Base-by-base conservation (phyloP, 2,797 vertebrate species). In the Phoeniculus purpureus region DNA sequence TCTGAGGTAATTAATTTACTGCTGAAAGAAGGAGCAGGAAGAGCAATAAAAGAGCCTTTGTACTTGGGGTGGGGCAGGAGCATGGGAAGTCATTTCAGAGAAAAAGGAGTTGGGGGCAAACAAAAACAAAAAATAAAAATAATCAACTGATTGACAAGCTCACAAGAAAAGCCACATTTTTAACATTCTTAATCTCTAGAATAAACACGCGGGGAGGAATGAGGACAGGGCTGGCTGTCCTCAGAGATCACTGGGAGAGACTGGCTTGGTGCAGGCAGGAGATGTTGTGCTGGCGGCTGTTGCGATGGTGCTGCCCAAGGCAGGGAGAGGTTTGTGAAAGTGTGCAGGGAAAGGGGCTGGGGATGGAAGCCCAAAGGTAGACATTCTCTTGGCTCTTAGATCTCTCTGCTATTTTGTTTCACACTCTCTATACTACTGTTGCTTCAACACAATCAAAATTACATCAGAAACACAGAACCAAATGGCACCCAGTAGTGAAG, bases 31-130 rank as follows among this genome's bases (percentile, higher is more conserved):
- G 65, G 55, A 95, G 84, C 68, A 90, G 65, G 75, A 95, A 94
- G 81, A 94, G 76, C 78, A 95, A 94, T 88, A 90, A 92, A 94
- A 86, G 90, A 82, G 81, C 78, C 90, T 92, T 95, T 95, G 93
- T 94, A 93, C 70, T 87, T 65, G 43, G 88, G 81, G 86, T 72
- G 87, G 76, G 70, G 85, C 84, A 92, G 68, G 90, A 94, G 83
- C 83, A 92, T 31, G 85, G 88, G 83, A 92, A 92, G 67, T 76
- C 6, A 47, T 74, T 92, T 84, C 16, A 3, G 78, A 91, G 72
- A 80, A 82, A 34, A 68, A 84, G 40, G 88, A 90, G 78, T 59
- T 70, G 52, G 84, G 90, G 88, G 59, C 61, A 91, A 95, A 90
- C 67, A 90, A 91, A 93, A 91, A 71, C 43, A 90, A 85, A 94